phyloP scores from a whole-genome alignment of 2,888 invertebrate genomes.

The Lamproptera curius region DNA sequence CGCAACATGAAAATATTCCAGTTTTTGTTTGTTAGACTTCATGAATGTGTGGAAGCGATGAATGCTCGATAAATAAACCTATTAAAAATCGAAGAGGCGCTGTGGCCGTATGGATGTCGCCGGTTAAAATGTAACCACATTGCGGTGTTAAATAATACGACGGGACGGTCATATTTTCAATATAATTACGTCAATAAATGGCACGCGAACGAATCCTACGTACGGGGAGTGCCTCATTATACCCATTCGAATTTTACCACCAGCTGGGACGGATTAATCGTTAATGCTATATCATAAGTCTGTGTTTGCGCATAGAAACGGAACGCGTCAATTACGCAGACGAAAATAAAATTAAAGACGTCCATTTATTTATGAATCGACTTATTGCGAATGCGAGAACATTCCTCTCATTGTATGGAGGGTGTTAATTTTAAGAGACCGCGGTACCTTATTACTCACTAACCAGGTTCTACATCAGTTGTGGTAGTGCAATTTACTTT shows the following conservation, averaged over 20 bases:
- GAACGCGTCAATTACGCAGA: slow-evolving; percentile 67
- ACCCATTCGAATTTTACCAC: slow-evolving; percentile 68
- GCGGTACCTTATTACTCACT: slow-evolving; percentile 4
- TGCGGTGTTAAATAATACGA: slow-evolving; percentile 66
- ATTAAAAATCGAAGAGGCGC: slow-evolving; percentile 57
- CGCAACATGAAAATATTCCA: slow-evolving; percentile 10
- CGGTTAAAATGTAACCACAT: slow-evolving; percentile 63
- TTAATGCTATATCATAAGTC: slow-evolving; percentile 73
- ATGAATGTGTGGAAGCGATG: slow-evolving; percentile 36
- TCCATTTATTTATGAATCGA: slow-evolving; percentile 58
- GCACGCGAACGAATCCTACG: slow-evolving; percentile 54
- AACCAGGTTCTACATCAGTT: background rate
- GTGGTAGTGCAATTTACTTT: background rate
- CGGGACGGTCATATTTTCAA: slow-evolving; percentile 70
- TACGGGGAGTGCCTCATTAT: slow-evolving; percentile 64
- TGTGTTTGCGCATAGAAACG: slow-evolving; percentile 51
- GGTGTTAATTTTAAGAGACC: slow-evolving; percentile 9
- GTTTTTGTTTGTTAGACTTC: slow-evolving; percentile 28
- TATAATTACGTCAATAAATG: slow-evolving; percentile 77
- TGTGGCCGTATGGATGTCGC: slow-evolving; percentile 48
- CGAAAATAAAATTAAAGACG: slow-evolving; percentile 57
- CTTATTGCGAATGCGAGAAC: slow-evolving; percentile 16
- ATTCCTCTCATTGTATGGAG: slow-evolving; percentile 11
- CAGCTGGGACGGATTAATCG: slow-evolving; percentile 74
- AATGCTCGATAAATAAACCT: slow-evolving; percentile 48